Conservation (phyloP, 2,113 vertebrate genomes). For the Tychaedon coryphoeus region DNA sequence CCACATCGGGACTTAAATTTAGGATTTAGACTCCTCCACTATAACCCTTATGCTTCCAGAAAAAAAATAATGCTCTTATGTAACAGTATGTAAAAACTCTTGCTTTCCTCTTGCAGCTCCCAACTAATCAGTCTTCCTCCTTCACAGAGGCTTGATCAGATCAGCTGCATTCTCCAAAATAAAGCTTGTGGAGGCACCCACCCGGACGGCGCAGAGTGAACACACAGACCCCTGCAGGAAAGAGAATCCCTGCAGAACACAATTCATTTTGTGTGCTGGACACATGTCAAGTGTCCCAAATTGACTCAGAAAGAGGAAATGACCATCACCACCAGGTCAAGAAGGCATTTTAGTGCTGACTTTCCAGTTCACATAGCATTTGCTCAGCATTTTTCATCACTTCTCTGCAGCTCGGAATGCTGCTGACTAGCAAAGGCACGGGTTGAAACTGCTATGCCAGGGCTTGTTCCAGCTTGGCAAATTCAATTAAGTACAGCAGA, state of each 20-base stretch:
- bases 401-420: not conserved
- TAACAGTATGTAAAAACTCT: not conserved
- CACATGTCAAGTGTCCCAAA: not conserved
- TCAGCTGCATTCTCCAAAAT: not conserved
- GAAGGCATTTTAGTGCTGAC: not conserved
- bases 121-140: not conserved
- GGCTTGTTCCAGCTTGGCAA: constrained; percentile 43
- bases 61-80: not conserved
- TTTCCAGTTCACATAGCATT: not conserved
- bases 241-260: not conserved
- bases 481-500: not conserved
- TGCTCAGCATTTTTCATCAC: not conserved
- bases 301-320: not conserved
- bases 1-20: not conserved
- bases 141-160: not conserved
- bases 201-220: fast-evolving
- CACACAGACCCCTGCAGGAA: not conserved
- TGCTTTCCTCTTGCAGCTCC: not conserved
- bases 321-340: not conserved
- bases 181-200: fast-evolving
- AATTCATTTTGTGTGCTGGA: not conserved
- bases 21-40: not conserved
- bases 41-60: not conserved
- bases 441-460: constrained; percentile 7
- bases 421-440: constrained; percentile 22